Evolutionary conservation across 2,797 vertebrate genomes (phyloP).

Genomic region (Coluber constrictor): DNA sequence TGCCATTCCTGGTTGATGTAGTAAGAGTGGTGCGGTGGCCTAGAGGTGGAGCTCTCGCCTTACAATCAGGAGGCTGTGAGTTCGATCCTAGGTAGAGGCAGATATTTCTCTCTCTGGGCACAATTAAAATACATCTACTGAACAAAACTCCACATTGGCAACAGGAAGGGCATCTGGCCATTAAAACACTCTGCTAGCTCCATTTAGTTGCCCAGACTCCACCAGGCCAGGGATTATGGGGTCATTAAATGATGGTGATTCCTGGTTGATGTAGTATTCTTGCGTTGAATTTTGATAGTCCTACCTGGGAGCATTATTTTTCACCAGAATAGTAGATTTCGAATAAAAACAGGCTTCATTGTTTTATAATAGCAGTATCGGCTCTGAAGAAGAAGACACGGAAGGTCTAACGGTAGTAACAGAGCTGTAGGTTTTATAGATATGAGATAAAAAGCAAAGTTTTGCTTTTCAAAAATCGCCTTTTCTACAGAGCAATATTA

Average conservation of each 20-base stretch:
- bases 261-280: neutral
- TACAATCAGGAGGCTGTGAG: no score
- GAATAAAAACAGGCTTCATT: neutral
- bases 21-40: no score
- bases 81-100: no score
- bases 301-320: neutral
- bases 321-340: neutral
- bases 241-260: neutral
- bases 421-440: neutral
- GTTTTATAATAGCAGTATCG: neutral
- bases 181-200: no score
- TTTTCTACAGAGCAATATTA: neutral
- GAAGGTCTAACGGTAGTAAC: neutral
- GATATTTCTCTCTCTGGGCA: no score
- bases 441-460: neutral
- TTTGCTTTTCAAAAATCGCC: neutral
- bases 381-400: neutral
- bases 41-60: no score
- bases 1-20: neutral
- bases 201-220: no score
- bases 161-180: no score
- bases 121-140: no score
- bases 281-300: neutral
- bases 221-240: no score
- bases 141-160: no score